A percentile compares a stretch with the other conserved stretches of the same genome.
Conservation (phyloP, 2,113 vertebrate species). For the Bufo bufo region DNA sequence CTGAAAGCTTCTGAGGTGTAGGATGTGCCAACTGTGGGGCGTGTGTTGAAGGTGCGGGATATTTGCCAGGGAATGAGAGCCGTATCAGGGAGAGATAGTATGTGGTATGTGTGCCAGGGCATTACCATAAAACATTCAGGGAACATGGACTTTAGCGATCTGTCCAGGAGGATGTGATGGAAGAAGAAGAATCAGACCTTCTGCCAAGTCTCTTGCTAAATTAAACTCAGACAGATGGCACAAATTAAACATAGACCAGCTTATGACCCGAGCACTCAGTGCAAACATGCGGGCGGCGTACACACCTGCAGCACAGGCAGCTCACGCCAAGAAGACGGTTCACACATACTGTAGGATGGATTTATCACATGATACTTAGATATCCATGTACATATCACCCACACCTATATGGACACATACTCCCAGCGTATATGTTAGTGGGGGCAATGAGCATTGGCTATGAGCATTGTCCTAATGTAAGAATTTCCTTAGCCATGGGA, state of each 20-base stretch:
- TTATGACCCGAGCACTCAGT: background rate
- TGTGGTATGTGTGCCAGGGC: constrained; percentile 14
- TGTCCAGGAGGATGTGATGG: background rate
- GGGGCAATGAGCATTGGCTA: too few relatives aligned
- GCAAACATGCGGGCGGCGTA: background rate
- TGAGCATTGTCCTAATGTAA: too few relatives aligned
- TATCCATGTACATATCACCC: too few relatives aligned
- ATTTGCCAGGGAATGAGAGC: constrained; percentile 20
- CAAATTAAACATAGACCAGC: background rate
- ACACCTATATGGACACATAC: too few relatives aligned
- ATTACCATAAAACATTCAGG: background rate
- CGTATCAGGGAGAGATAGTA: constrained; percentile 18
- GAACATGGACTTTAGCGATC: background rate
- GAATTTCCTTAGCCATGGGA: too few relatives aligned
- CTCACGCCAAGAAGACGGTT: background rate
- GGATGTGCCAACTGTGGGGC: background rate
- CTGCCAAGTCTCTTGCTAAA: background rate
- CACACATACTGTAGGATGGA: too few relatives aligned
- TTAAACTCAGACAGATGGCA: background rate
- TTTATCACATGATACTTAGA: too few relatives aligned
- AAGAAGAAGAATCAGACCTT: background rate
- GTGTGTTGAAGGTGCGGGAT: background rate
- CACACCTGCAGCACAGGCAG: background rate
- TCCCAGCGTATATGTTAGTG: too few relatives aligned
- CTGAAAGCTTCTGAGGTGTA: background rate